phyloP scores from a whole-genome alignment of 1,140 invertebrate species.

The Pantala flavescens region DNA sequence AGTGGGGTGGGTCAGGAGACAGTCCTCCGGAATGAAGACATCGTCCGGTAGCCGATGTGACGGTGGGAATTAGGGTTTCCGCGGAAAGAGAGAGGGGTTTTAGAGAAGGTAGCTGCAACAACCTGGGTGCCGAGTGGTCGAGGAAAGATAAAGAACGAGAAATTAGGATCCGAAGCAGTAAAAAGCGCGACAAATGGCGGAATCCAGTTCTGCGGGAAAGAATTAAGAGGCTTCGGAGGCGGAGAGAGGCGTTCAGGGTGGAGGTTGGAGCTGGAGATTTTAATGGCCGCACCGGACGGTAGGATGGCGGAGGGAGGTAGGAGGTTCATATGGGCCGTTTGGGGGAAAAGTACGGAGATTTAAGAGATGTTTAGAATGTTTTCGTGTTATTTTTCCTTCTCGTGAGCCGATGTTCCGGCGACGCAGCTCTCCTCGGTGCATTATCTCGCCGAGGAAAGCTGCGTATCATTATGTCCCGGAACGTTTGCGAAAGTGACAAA shows the following conservation, averaged over 20 bases:
- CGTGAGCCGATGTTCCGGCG: no score
- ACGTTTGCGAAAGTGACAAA: no score
- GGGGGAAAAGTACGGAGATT: no score
- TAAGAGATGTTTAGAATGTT: not conserved
- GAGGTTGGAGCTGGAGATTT: not conserved
- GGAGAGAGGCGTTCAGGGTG: not conserved
- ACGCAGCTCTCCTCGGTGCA: no score
- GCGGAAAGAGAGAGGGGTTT: not conserved
- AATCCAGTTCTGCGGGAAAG: not conserved
- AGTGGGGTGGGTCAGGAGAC: conserved; percentile 25
- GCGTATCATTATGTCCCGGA: no score
- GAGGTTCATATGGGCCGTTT: no score
- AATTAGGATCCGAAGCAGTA: not conserved
- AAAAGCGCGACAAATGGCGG: not conserved
- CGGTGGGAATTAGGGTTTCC: not conserved
- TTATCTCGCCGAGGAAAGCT: no score
- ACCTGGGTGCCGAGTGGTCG: not conserved
- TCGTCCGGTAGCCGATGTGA: not conserved
- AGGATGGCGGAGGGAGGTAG: no score
- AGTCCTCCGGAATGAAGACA: conserved; percentile 18
- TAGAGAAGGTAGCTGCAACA: not conserved
- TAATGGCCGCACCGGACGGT: not conserved
- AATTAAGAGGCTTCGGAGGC: not conserved
- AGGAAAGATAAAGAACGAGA: not conserved
- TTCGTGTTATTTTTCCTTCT: not conserved